phyloP scores from a whole-genome alignment of 2,797 vertebrate species.

The Anomalospiza imberbis region DNA sequence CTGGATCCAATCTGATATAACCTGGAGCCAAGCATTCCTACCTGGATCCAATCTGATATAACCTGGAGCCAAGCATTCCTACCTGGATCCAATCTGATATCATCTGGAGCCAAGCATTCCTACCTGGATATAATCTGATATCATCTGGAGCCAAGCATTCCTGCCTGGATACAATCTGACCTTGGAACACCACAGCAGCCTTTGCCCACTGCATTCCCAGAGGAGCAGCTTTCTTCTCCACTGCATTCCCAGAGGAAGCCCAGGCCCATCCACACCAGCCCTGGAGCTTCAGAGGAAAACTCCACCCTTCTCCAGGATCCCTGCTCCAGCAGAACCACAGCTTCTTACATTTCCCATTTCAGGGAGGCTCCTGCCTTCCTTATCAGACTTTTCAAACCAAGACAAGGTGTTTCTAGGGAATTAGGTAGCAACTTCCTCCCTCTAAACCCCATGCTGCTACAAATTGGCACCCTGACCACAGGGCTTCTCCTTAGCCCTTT shows the following conservation, averaged over 20 bases:
- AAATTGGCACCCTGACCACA: neutral
- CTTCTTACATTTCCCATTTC: neutral
- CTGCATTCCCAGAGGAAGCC: neutral
- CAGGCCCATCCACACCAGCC: neutral
- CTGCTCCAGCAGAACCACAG: neutral
- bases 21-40: too few species aligned
- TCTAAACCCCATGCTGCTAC: neutral
- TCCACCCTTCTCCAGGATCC: neutral
- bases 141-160: too few species aligned
- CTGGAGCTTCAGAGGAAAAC: neutral
- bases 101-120: too few species aligned
- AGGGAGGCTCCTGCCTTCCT: neutral
- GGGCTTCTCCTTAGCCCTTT: neutral
- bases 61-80: neutral
- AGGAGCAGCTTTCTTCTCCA: too few species aligned
- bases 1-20: too few species aligned
- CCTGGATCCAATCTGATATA: too few species aligned
- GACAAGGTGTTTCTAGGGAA: neutral
- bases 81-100: neutral
- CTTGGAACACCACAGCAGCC: fast-evolving
- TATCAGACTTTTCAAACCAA: neutral
- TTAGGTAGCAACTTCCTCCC: neutral
- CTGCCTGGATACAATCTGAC: neutral
- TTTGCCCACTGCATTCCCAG: neutral
- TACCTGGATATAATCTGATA: too few species aligned